Percentiles rank a stretch among this genome's conserved stretches.
Conservation (phyloP, 2,888 invertebrate genomes). For the Helicoverpa assulta region DNA sequence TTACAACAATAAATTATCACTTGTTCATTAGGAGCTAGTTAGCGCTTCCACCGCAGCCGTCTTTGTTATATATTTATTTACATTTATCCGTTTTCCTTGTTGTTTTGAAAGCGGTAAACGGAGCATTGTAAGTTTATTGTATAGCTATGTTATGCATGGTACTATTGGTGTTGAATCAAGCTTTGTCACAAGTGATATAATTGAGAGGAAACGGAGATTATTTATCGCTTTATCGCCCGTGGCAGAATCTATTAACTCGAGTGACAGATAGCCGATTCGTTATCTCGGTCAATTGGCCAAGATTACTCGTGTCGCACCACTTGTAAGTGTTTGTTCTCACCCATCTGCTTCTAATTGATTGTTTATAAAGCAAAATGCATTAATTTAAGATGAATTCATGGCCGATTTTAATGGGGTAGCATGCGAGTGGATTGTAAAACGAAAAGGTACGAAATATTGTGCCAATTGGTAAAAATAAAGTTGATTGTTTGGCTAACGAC, state of each 20-base stretch:
- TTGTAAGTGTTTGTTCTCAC: conserved; percentile 12
- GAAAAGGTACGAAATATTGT: conserved; percentile 42
- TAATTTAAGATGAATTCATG: conserved; percentile 1
- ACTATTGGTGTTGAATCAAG: not conserved
- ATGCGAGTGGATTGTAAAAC: conserved; percentile 27
- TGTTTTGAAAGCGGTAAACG: conserved; percentile 24
- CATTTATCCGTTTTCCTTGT: conserved; percentile 50
- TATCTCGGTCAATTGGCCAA: conserved; percentile 61
- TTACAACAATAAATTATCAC: conserved; percentile 45
- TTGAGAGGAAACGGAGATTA: conserved; percentile 19
- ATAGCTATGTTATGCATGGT: not conserved
- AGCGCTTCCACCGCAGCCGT: conserved; percentile 20
- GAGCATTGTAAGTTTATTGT: conserved; percentile 2
- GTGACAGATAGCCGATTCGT: conserved; percentile 59
- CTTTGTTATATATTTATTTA: conserved; percentile 30
- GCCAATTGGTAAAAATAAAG: conserved; percentile 31
- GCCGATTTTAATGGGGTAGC: conserved; percentile 9
- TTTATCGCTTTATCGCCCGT: conserved; percentile 44
- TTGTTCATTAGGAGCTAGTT: conserved; percentile 46
- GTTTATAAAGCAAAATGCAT: conserved; percentile 6
- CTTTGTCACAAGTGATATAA: conserved; percentile 3
- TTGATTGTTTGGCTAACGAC: conserved; percentile 15
- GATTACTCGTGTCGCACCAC: conserved; percentile 44
- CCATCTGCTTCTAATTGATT: conserved; percentile 17
- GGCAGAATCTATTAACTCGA: conserved; percentile 54